A percentile compares a stretch with the other conserved stretches of the same genome.
These are phyloP conservation scores for Nemoura dubitans DNA, from an alignment of 2,888 invertebrate species.

Conservation along the genomic window DNA sequence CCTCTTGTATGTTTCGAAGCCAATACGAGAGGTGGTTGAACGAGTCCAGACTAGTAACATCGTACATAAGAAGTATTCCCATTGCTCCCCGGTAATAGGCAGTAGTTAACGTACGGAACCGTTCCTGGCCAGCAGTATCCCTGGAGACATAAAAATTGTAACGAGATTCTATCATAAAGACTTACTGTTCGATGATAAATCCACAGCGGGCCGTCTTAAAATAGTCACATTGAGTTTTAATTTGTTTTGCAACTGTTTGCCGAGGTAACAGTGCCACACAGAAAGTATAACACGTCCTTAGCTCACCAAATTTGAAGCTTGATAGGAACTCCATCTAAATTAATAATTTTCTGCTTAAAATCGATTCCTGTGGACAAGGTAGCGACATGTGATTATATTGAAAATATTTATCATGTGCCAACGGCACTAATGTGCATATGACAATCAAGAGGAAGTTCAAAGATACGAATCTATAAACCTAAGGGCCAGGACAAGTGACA, in stretches of 20 bases:
- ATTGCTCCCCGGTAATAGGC: conserved; percentile 91
- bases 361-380: conserved; percentile 74
- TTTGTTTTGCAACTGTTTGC: background rate
- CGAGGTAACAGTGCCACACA: background rate
- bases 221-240: too few relatives aligned
- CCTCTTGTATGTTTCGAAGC: conserved; percentile 90
- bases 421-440: background rate
- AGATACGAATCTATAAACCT: background rate
- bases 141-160: conserved; percentile 61
- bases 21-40: conserved; percentile 91
- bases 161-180: background rate
- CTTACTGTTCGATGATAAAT: background rate
- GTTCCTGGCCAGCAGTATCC: conserved; percentile 86
- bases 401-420: background rate
- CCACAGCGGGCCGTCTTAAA: too few relatives aligned
- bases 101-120: conserved; percentile 83
- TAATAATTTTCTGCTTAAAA: conserved; percentile 90
- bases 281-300: background rate
- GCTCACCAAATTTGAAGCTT: conserved; percentile 77
- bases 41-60: conserved; percentile 88
- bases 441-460: background rate
- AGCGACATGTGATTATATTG: background rate
- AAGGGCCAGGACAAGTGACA: background rate
- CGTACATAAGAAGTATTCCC: conserved; percentile 92
- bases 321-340: conserved; percentile 84